Conservation (phyloP, 2,113 vertebrate species). For the Grammomys dolichurus region DNA sequence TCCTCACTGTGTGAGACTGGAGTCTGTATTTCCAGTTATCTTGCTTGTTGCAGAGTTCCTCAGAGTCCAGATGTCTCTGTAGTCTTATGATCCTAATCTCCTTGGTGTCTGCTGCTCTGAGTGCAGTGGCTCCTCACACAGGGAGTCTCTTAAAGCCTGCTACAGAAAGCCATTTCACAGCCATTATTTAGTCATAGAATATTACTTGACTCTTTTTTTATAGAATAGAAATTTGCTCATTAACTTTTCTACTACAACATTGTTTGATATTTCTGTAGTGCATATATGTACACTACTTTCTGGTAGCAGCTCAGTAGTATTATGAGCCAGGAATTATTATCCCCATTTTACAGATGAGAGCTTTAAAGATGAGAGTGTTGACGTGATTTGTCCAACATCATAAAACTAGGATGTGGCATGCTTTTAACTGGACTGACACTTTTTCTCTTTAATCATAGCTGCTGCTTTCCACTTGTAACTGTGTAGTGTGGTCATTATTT, state of each 20-base stretch:
- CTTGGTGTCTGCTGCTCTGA: too few relatives aligned
- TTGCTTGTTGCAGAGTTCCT: too few relatives aligned
- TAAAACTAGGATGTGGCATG: slow-evolving; percentile 8
- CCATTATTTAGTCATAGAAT: too few relatives aligned
- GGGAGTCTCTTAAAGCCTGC: neutral
- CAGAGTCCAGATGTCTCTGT: too few relatives aligned
- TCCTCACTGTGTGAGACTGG: too few relatives aligned
- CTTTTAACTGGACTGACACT: neutral
- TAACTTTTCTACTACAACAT: slow-evolving; percentile 40
- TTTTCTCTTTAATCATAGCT: neutral
- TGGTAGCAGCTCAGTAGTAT: neutral
- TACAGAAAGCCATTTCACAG: neutral
- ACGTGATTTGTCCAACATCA: neutral
- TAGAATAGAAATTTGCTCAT: neutral
- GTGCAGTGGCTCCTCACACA: too few relatives aligned
- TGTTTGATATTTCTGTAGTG: neutral
- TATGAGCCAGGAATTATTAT: slow-evolving; percentile 24
- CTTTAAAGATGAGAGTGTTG: slow-evolving; percentile 28
- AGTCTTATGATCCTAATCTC: too few relatives aligned
- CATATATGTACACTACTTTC: neutral
- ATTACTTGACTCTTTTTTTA: slow-evolving; percentile 14
- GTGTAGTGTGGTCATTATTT: neutral
- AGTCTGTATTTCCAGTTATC: too few relatives aligned
- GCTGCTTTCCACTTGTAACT: neutral
- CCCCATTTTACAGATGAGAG: slow-evolving; percentile 61